Conservation (phyloP, 1,140 invertebrate species). For the Drosophila parvula region DNA sequence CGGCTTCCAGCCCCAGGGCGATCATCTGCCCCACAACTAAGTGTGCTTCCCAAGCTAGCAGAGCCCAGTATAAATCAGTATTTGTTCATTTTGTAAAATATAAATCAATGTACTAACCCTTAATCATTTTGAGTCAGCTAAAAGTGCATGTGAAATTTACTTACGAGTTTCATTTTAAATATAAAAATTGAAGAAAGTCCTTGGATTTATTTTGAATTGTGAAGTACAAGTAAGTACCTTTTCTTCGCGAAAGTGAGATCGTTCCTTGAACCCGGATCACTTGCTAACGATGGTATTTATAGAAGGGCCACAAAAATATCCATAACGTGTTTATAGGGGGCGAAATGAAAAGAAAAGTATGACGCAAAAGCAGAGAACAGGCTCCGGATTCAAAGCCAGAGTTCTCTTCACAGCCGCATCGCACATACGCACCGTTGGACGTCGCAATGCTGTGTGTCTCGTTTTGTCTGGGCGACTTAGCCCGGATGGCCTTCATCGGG, state of each 20-base stretch:
- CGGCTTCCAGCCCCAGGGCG: constrained; percentile 89
- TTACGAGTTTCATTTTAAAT: neutral
- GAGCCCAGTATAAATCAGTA: constrained; percentile 28
- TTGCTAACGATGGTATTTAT: constrained; percentile 26
- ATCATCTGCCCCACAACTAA: constrained; percentile 84
- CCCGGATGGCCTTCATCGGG: constrained; percentile 35
- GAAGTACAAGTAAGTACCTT: too few relatives aligned
- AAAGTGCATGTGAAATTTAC: neutral
- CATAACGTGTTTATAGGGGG: constrained; percentile 19
- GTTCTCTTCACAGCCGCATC: neutral
- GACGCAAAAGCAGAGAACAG: constrained; percentile 29
- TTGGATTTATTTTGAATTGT: too few relatives aligned
- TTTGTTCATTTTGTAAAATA: constrained; percentile 41
- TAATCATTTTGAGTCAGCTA: neutral
- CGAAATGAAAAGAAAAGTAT: constrained; percentile 50
- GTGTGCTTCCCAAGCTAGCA: neutral
- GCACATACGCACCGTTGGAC: constrained; percentile 39
- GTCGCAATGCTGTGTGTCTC: constrained; percentile 23
- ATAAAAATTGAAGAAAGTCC: neutral
- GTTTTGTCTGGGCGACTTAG: constrained; percentile 37
- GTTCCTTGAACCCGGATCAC: constrained; percentile 45
- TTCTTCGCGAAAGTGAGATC: neutral
- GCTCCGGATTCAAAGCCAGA: neutral
- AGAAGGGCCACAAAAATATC: neutral
- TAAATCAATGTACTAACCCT: constrained; percentile 8